Evolutionary conservation across 2,113 vertebrate species (phyloP).

Genomic region (Mola mola): DNA sequence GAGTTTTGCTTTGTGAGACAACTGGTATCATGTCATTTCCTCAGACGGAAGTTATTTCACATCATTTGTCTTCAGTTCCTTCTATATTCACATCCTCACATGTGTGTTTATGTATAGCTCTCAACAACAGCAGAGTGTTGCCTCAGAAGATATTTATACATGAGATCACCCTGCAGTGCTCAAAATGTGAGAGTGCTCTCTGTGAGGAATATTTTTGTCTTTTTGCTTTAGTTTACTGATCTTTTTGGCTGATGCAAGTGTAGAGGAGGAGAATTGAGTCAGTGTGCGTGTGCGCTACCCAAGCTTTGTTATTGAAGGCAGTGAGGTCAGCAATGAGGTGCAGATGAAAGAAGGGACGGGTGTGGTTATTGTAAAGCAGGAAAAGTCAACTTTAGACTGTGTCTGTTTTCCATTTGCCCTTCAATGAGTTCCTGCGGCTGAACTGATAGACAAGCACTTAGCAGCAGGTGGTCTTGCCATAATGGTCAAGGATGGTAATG

Average conservation of each 20-base stretch:
- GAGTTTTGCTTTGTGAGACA: conserved; percentile 15
- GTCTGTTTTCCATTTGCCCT: conserved; percentile 17
- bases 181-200: conserved; percentile 26
- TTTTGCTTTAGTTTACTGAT: conserved; percentile 32
- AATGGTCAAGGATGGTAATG: conserved; percentile 30
- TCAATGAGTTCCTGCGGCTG: conserved; percentile 10
- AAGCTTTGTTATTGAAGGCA: conserved; percentile 43
- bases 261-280: conserved; percentile 8
- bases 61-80: background rate
- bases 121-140: conserved; percentile 20
- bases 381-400: conserved; percentile 6
- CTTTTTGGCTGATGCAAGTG: conserved; percentile 16
- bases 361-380: conserved; percentile 16
- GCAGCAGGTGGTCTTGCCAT: conserved; percentile 31
- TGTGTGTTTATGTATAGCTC: background rate
- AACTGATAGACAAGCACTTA: conserved; percentile 51
- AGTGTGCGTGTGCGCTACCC: conserved; percentile 9
- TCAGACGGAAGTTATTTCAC: background rate
- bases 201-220: conserved; percentile 9
- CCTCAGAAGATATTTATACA: conserved; percentile 55
- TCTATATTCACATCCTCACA: background rate
- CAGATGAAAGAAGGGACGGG: background rate
- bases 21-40: conserved; percentile 6
- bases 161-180: conserved; percentile 34
- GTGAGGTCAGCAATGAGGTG: conserved; percentile 17